Conservation (phyloP, 1,140 invertebrate species). For the Hyposmocoma kahamanoa region DNA sequence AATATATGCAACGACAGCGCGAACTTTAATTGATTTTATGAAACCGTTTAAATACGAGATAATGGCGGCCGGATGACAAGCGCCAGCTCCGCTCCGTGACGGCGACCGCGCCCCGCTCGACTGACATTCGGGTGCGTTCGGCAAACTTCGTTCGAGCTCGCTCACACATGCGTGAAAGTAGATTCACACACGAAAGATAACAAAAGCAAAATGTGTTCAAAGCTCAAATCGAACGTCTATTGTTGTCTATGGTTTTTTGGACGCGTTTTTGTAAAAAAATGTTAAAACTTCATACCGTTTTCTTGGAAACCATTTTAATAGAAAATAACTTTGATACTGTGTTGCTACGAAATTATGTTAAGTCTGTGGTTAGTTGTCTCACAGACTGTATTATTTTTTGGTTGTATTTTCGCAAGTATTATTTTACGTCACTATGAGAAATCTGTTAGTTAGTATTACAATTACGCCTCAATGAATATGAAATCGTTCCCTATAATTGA, state of each 20-base stretch:
- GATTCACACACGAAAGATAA: conserved; percentile 50
- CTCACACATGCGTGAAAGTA: conserved; percentile 68
- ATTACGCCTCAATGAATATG: no score
- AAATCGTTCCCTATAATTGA: no score
- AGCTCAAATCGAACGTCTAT: conserved; percentile 17
- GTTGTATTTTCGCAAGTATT: no score
- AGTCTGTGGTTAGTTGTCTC: no score
- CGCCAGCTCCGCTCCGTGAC: conserved; percentile 68
- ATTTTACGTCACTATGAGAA: no score
- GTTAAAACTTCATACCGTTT: no score
- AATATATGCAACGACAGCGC: conserved; percentile 50
- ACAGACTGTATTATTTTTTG: no score
- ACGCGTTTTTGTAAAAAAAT: conserved; percentile 1
- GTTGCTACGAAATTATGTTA: no score
- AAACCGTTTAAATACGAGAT: conserved; percentile 60
- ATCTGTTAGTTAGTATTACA: no score
- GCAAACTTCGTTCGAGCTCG: conserved; percentile 57
- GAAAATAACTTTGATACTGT: no score
- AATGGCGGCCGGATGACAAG: conserved; percentile 72
- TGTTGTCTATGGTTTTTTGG: background rate
- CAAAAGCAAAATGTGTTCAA: conserved; percentile 30
- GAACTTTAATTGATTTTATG: conserved; percentile 68
- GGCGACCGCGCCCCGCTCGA: conserved; percentile 72
- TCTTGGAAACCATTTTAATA: no score
- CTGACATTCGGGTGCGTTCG: conserved; percentile 67